These are phyloP conservation scores for Sinonovacula constricta DNA, from an alignment of 1,140 invertebrate genomes.

Conservation along the genomic window DNA sequence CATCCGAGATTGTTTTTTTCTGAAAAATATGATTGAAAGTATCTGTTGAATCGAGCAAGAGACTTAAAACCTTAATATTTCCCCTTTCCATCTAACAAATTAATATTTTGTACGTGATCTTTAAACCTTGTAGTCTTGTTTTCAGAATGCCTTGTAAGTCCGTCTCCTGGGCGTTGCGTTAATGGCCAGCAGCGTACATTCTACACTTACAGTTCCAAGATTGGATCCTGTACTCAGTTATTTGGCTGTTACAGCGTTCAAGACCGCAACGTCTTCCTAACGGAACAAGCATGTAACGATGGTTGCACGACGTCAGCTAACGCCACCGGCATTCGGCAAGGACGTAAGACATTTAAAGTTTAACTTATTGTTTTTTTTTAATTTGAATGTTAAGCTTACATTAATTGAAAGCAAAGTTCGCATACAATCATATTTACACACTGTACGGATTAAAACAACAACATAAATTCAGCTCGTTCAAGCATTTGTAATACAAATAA, in stretches of 20 bases:
- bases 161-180: conserved; percentile 30
- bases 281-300: conserved; percentile 11
- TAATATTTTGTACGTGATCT: not conserved
- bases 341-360: too few relatives aligned
- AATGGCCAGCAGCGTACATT: conserved; percentile 27
- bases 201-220: conserved; percentile 44
- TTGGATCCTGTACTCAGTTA: conserved; percentile 20
- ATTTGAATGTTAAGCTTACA: too few relatives aligned
- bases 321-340: too few relatives aligned
- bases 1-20: not conserved
- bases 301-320: conserved; percentile 25
- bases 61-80: too few relatives aligned
- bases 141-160: conserved; percentile 43
- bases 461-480: too few relatives aligned
- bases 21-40: not conserved
- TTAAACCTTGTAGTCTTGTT: not conserved
- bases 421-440: too few relatives aligned
- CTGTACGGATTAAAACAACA: too few relatives aligned
- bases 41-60: too few relatives aligned
- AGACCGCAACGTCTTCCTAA: conserved; percentile 40
- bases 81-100: not conserved
- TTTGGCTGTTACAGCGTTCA: conserved; percentile 45
- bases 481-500: too few relatives aligned
- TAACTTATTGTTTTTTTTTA: too few relatives aligned
- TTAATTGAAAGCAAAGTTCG: too few relatives aligned